These are phyloP conservation scores for Mastigias papua DNA, from an alignment of 30 jellyfish, hydroid and myxozoan species.

Conservation along the genomic window DNA sequence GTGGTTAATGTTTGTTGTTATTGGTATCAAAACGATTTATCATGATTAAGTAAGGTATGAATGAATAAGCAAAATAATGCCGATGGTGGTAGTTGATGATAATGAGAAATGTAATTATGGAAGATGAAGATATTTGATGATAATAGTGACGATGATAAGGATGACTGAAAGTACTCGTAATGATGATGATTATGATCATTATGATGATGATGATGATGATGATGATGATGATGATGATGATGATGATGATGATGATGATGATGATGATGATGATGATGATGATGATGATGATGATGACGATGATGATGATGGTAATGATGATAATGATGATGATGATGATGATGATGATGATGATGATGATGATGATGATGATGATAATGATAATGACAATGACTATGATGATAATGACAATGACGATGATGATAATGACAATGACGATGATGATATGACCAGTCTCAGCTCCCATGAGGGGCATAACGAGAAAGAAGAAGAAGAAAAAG, in stretches of 20 bases:
- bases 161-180: too few species aligned
- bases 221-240: too few species aligned
- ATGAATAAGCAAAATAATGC: too few species aligned
- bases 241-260: background rate
- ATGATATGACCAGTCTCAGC: background rate
- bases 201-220: too few species aligned
- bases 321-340: slow-evolving; percentile 6
- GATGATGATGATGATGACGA: background rate
- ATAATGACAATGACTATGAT: too few species aligned
- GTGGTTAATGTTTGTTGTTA: too few species aligned
- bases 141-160: background rate
- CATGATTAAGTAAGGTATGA: too few species aligned
- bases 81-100: background rate
- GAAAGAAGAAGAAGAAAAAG: too few species aligned
- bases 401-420: background rate
- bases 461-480: too few species aligned
- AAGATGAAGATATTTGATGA: background rate
- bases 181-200: too few species aligned
- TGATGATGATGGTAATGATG: slow-evolving; percentile 4
- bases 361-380: background rate
- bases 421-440: background rate
- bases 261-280: background rate
- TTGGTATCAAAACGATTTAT: too few species aligned
- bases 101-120: background rate
- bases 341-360: slow-evolving; percentile 1